Evolutionary conservation across 2,113 vertebrate genomes (phyloP), one percentile per base, ranked within the genome.

Genomic region (Clarias magur): DNA sequence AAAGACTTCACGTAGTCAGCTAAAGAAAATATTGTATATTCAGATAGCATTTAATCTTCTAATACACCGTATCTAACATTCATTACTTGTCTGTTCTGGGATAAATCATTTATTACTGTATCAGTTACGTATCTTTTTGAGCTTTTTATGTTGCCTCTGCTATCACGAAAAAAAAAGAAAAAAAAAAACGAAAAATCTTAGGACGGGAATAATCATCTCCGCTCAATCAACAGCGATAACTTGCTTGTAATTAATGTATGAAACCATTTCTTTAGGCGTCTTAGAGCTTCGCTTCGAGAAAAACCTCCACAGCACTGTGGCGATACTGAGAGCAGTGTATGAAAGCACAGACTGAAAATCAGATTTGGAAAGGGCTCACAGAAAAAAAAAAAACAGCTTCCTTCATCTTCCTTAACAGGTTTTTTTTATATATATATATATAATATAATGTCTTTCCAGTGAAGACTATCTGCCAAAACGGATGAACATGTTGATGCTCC

Each of bases 81-180:
- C 86, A 90, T 83, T 86, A 86, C 63, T 83, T 82, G 72, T 89
- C 85, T 84, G 80, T 88, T 75, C 80, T 82, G 83, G 83, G 78
- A 88, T 23, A 16, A 78, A 90, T 90, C 90, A 85, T 84, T 84
- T 86, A 79, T 75, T 85, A 89, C 86, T 87, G 86, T 67, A 91
- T 91, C 86, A 89, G 91, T 88, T 91, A 84, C 9, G 72, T 91
- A 86, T 90, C 48, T 87, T 86, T 86, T 86, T 87, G 82, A 88
- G 84, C 89, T 81, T 83, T 88, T 93, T 92, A 62, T 86, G 86
- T 93, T 92, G 92, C 94, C 92, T 94, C 92, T 79, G 93, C 86
- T 87, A 83, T 90, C 87, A 84, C 88, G 80, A 73, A 53, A 42
- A 91, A 82, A 60, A 38, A 38, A n/a, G n/a, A n/a, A 38, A 38